phyloP scores from a whole-genome alignment of 2,797 vertebrate genomes.

The Megaceryle alcyon region DNA sequence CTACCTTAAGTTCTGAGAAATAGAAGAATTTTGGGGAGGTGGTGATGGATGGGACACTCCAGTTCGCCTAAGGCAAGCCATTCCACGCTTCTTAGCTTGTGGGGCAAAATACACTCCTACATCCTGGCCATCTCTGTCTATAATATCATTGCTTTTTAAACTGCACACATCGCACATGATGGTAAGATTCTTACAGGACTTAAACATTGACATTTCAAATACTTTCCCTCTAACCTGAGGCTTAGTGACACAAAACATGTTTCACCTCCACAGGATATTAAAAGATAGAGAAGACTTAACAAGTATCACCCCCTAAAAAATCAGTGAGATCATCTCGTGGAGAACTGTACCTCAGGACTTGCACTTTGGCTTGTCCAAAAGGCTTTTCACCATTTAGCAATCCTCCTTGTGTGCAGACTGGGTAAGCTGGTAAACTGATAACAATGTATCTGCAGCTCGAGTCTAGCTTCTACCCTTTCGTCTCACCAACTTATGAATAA shows the following conservation, averaged over 20 bases:
- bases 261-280: background rate
- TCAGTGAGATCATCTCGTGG: background rate
- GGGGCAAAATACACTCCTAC: background rate
- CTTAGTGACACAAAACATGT: background rate
- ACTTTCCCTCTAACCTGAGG: background rate
- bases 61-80: background rate
- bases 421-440: background rate
- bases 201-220: background rate
- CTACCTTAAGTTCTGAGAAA: background rate
- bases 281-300: background rate
- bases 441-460: background rate
- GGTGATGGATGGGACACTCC: background rate
- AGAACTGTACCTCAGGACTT: background rate
- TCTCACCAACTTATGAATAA: slow-evolving; percentile 31
- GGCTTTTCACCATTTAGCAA: background rate
- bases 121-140: background rate
- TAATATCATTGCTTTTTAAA: background rate
- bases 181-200: background rate
- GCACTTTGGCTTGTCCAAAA: accelerated
- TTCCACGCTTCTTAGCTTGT: background rate
- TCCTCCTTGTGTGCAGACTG: background rate
- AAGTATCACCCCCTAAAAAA: background rate
- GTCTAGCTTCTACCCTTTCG: background rate
- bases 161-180: accelerated
- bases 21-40: background rate